A percentile compares a stretch with the other conserved stretches of the same genome.
Conservation (phyloP, 1,140 invertebrate genomes). For the Hestina assimilis region DNA sequence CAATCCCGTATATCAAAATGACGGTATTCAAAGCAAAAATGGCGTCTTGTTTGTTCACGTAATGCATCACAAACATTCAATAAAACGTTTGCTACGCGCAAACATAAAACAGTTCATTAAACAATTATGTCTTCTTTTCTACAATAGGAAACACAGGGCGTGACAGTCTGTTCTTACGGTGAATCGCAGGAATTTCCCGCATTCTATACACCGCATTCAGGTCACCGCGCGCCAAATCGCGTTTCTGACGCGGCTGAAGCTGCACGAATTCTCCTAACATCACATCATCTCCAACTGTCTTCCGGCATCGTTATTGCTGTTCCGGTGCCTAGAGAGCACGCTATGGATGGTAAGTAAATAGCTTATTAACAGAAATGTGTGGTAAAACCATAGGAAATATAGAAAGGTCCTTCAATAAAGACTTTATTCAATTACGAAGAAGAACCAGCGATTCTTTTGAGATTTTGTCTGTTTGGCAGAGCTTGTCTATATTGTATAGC, state of each 20-base stretch:
- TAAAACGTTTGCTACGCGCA: background rate
- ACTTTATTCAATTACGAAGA: too few species aligned
- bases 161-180: slow-evolving; percentile 90
- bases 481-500: too few species aligned
- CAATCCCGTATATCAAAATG: too few species aligned
- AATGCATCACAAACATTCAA: background rate
- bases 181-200: slow-evolving; percentile 86
- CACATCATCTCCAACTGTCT: slow-evolving; percentile 80
- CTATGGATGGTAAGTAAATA: slow-evolving; percentile 77
- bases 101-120: background rate
- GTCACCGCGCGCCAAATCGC: slow-evolving; percentile 84
- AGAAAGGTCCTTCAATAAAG: too few species aligned
- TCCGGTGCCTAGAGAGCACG: slow-evolving; percentile 88
- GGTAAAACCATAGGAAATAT: too few species aligned
- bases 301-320: slow-evolving; percentile 95
- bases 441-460: too few species aligned
- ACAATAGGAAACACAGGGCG: slow-evolving; percentile 94
- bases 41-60: background rate
- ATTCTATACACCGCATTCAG: slow-evolving; percentile 90
- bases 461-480: too few species aligned
- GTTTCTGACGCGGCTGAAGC: slow-evolving; percentile 82
- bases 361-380: too few species aligned
- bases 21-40: background rate
- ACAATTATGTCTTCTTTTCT: slow-evolving; percentile 7
- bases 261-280: slow-evolving; percentile 83